Percentiles rank a stretch among this genome's conserved stretches.
These are phyloP conservation scores for Takifugu rubripes DNA, from an alignment of 2,797 vertebrate species.

Conservation along the genomic window DNA sequence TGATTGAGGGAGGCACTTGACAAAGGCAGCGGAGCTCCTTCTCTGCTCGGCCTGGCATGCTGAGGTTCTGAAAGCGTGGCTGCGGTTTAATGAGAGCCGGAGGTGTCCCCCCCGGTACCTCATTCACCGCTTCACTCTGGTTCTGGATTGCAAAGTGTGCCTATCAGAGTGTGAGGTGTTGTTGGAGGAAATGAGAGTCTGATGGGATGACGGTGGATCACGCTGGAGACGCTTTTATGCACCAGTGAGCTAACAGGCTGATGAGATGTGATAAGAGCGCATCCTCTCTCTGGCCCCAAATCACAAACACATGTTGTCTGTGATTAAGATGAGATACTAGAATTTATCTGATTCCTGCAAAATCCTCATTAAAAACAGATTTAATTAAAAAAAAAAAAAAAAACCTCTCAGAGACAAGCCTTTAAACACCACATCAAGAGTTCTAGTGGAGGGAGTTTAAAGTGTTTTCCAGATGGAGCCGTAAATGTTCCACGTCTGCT, in stretches of 20 bases:
- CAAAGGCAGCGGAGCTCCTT: conserved; percentile 26
- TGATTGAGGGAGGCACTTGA: conserved; percentile 23
- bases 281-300: conserved; percentile 18
- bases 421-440: no score
- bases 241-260: conserved; percentile 55
- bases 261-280: conserved; percentile 66
- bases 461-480: no score
- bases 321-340: no score
- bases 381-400: no score
- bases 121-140: conserved; percentile 48
- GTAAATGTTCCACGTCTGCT: no score
- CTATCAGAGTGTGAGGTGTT: conserved; percentile 59
- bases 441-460: no score
- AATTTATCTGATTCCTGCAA: no score
- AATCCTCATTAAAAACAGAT: no score
- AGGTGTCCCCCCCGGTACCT: conserved; percentile 56
- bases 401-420: no score
- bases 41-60: conserved; percentile 44
- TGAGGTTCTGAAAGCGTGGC: conserved; percentile 36
- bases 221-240: conserved; percentile 60
- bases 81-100: conserved; percentile 51
- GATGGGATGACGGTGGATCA: conserved; percentile 57
- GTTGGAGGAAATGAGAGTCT: conserved; percentile 57
- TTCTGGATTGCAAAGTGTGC: conserved; percentile 60
- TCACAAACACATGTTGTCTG: no score